Conservation (phyloP, 2,797 vertebrate species). For the Adrianichthys oophorus region DNA sequence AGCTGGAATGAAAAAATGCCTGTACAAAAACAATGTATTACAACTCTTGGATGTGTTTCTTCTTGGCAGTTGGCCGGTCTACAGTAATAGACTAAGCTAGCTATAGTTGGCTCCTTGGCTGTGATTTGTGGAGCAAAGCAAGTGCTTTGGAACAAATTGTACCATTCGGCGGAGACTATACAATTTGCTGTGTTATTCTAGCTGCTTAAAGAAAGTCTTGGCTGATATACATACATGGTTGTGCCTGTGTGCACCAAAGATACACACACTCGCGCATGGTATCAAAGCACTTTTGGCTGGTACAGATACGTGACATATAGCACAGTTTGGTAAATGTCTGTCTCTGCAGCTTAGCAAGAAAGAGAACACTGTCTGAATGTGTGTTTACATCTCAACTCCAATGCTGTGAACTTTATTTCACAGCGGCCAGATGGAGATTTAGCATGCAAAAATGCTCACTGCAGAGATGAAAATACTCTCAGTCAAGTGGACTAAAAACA, state of each 20-base stretch:
- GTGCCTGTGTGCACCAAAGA: constrained; percentile 33
- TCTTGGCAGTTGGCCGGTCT: constrained; percentile 63
- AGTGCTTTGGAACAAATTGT: constrained; percentile 72
- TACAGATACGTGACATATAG: constrained; percentile 71
- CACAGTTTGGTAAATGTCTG: constrained; percentile 75
- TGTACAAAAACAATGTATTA: constrained; percentile 76
- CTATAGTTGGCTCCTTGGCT: constrained; percentile 65
- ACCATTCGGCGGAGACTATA: constrained; percentile 57
- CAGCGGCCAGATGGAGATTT: constrained; percentile 74
- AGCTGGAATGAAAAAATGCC: constrained; percentile 64
- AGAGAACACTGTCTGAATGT: constrained; percentile 74
- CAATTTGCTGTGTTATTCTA: constrained; percentile 61
- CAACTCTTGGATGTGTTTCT: constrained; percentile 70
- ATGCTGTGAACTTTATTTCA: constrained; percentile 75
- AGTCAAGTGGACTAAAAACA: constrained; percentile 56
- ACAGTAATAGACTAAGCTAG: constrained; percentile 61
- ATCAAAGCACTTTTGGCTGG: constrained; percentile 68
- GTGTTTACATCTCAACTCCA: constrained; percentile 75
- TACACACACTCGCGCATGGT: constrained; percentile 45
- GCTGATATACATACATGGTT: constrained; percentile 38
- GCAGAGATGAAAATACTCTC: constrained; percentile 67
- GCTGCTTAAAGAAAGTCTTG: constrained; percentile 63
- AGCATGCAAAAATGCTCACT: constrained; percentile 65
- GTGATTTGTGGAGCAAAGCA: constrained; percentile 63
- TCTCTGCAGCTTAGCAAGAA: constrained; percentile 72